Conservation (phyloP, 1,140 invertebrate species). For the Stegodyphus mimosarum region DNA sequence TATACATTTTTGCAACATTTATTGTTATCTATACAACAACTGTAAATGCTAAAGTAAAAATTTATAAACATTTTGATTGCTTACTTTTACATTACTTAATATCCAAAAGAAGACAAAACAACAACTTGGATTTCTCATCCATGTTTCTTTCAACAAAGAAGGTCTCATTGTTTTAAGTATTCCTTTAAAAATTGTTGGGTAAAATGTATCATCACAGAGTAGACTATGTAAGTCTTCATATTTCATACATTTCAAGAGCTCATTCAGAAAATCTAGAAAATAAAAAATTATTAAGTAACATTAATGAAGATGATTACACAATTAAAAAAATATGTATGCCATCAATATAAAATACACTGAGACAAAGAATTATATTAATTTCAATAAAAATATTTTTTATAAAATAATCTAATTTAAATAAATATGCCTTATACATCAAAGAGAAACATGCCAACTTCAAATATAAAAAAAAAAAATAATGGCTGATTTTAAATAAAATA, state of each 20-base stretch:
- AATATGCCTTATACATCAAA: too few species aligned
- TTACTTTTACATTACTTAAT: slow-evolving; percentile 36
- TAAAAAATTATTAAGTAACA: background rate
- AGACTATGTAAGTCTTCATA: slow-evolving; percentile 9
- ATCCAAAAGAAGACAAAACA: slow-evolving; percentile 38
- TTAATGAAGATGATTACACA: too few species aligned
- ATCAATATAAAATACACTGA: too few species aligned
- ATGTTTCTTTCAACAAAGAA: slow-evolving; percentile 32
- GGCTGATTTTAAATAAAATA: too few species aligned
- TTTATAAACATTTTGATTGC: background rate
- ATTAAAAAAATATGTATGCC: too few species aligned
- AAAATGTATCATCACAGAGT: slow-evolving; percentile 33
- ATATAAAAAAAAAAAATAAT: too few species aligned
- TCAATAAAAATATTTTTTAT: too few species aligned
- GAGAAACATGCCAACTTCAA: too few species aligned
- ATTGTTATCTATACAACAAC: background rate
- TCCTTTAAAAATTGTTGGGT: slow-evolving; percentile 42
- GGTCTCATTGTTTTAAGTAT: slow-evolving; percentile 29
- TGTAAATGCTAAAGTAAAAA: background rate
- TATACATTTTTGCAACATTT: background rate
- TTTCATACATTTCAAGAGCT: background rate
- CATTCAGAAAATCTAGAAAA: slow-evolving; percentile 30
- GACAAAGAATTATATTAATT: too few species aligned
- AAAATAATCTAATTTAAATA: too few species aligned
- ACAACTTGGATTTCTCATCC: slow-evolving; percentile 42